A percentile compares a stretch with the other conserved stretches of the same genome.
These are phyloP conservation scores for Odontamblyopus lacepedii DNA, from an alignment of 2,797 vertebrate genomes.

Conservation along the genomic window DNA sequence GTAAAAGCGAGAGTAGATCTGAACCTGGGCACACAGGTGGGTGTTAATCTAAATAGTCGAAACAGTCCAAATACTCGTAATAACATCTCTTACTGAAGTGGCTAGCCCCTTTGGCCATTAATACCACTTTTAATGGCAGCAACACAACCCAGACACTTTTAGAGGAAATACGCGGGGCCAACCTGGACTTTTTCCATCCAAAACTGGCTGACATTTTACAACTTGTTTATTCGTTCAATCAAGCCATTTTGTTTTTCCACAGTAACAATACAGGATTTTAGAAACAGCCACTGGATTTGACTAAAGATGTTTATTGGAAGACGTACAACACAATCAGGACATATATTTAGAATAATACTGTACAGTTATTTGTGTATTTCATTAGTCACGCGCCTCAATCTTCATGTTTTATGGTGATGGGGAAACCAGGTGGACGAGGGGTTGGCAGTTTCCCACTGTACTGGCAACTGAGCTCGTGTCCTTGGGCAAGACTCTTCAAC, in stretches of 20 bases:
- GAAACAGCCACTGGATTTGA: conserved; percentile 66
- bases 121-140: conserved; percentile 23
- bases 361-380: too few species aligned
- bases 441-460: background rate
- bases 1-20: too few species aligned
- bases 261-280: conserved; percentile 49
- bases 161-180: conserved; percentile 22
- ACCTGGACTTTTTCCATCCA: conserved; percentile 24
- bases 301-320: conserved; percentile 32
- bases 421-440: background rate
- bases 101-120: conserved; percentile 4
- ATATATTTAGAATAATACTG: too few species aligned
- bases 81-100: background rate
- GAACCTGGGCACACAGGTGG: too few species aligned
- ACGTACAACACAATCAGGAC: too few species aligned
- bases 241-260: conserved; percentile 37
- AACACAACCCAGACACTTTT: conserved; percentile 24
- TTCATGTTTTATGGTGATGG: too few species aligned
- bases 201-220: conserved; percentile 22
- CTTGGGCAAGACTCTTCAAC: background rate
- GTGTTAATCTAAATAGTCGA: too few species aligned
- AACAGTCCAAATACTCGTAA: too few species aligned
- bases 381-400: too few species aligned
- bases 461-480: background rate
- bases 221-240: conserved; percentile 27